These are phyloP conservation scores for Clarias fuscus DNA, from an alignment of 2,797 vertebrate species.

Conservation along the genomic window DNA sequence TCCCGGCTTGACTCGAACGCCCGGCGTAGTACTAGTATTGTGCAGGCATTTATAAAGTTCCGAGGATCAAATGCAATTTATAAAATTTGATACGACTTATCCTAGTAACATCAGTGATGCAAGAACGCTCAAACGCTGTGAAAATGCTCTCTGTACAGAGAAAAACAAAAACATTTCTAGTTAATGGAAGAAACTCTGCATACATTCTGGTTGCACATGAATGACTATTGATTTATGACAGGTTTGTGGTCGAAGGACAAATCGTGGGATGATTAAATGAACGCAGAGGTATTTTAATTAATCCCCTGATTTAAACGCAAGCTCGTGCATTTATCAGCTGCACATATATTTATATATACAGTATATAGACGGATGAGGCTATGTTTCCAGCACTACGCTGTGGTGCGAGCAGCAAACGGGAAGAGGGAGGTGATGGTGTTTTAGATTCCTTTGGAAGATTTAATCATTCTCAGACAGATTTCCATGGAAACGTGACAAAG, in stretches of 20 bases:
- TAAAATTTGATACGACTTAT: constrained; percentile 62
- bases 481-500: constrained; percentile 49
- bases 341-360: not conserved
- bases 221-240: constrained; percentile 45
- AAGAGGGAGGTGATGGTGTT: constrained; percentile 11
- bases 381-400: not conserved
- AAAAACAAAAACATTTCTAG: constrained; percentile 5
- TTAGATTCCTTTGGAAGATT: constrained; percentile 21
- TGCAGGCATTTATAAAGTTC: constrained; percentile 69
- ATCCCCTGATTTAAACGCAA: not conserved
- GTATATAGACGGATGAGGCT: too few species aligned
- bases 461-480: constrained; percentile 24
- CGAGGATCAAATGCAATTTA: constrained; percentile 65
- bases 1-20: too few species aligned
- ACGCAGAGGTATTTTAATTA: not conserved
- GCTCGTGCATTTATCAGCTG: not conserved
- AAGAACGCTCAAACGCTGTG: not conserved
- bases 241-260: constrained; percentile 3
- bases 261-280: not conserved
- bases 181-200: constrained; percentile 22
- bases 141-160: constrained; percentile 7
- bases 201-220: not conserved
- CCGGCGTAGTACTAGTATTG: constrained; percentile 66
- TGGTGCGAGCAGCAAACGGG: not conserved
- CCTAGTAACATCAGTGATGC: constrained; percentile 55